Evolutionary conservation across 2,888 invertebrate genomes (phyloP), one percentile per base, ranked within the genome.

Genomic region (Diploptera punctata): DNA sequence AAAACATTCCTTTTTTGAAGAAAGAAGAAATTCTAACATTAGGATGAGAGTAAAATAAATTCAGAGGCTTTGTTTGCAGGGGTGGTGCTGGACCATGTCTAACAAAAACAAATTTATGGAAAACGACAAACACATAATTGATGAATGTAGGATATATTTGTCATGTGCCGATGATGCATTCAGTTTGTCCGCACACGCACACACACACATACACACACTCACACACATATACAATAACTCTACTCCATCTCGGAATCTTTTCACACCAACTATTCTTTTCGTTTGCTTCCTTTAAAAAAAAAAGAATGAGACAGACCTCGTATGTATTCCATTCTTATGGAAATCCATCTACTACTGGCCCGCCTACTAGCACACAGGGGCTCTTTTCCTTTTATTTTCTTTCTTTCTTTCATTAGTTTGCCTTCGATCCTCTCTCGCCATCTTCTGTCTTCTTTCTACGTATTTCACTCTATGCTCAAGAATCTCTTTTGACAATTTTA

Each of bases 311-410:
- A 19, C 21, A 21, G 62, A 21, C 57, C 33, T 18, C 44, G 54
- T 57, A 43, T 43, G 57, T 57, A 29, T 68, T 68, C 70, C 29
- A 70, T 62, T 70, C 70, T 62, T 70, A 70, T 70, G 70, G 70
- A 70, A 70, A 70, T 70, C 47, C 70, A 62, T 70, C 70, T 33
- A 70, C 69, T 69, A 57, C 44, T 26, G 47, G 26, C 44, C 18
- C 19, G 47, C 4, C 52, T 31, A 38, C 62, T 31, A 29, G 29
- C 68, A 21, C 44, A 29, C 29, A 2, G 26, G 16, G n/a, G 7
- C 43, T 69, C 38, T 47, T 52, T 31, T 49, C 52, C 62, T 52
- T 62, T 70, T 62, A 18, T 38, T 65, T 29, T 47, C 43, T 69
- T 47, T 47, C 62, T 31, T 49, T 62, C 62, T 52, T 62, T 70